Evolutionary conservation across 64 coral and sea anemone genomes (phyloP), one percentile per base, ranked within the genome.

Genomic region (Stichodactyla mertensii): DNA sequence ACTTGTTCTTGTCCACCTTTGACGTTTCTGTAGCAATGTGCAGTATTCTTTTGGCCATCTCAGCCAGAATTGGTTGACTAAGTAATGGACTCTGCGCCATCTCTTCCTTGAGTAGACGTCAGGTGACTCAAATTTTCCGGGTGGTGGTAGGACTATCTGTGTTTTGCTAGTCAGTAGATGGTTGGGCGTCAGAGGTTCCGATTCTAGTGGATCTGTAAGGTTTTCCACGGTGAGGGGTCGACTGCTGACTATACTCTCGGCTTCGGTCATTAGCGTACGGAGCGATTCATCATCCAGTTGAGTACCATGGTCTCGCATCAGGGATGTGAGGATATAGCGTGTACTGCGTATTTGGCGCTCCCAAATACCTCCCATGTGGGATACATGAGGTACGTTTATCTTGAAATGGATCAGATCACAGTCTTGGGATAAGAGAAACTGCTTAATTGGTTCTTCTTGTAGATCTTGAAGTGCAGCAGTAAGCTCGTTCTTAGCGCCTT

Each of bases 31-130:
- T 45, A 45, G 36, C 3, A 45, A 45, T 45, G 36, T 45, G 36
- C 36, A 45, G 36, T 45, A 45, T 45, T 45, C 56, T 19, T 55
- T 84, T 52, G 6, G 7, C 82, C 82, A 84, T 56, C 54, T 11
- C 51, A 55, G 57, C 57, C 83, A 85, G 22, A 85, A 85, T 26
- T 85, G 52, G 16, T 85, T 60, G 11, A 58, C 83, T 2, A 85
- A 55, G 83, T 85, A 61, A 4, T 85, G 83, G 20, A 85, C 83
- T 7, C 83, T 52, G 10, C 83, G 55, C 83, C 83, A 85, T 0
- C 83, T 52, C n/a, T 85, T 85, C 24, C 55, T 57, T 45, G 83
- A 85, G 54, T 85, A 85, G 6, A 85, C 8, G 22, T 85, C 83
- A 10, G 83, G 55, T 24, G 11, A 0, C 24, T 85, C 52, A 28